A percentile compares a stretch with the other conserved stretches of the same genome.
Conservation (phyloP, 2,113 vertebrate genomes). For the Alethe diademata region DNA sequence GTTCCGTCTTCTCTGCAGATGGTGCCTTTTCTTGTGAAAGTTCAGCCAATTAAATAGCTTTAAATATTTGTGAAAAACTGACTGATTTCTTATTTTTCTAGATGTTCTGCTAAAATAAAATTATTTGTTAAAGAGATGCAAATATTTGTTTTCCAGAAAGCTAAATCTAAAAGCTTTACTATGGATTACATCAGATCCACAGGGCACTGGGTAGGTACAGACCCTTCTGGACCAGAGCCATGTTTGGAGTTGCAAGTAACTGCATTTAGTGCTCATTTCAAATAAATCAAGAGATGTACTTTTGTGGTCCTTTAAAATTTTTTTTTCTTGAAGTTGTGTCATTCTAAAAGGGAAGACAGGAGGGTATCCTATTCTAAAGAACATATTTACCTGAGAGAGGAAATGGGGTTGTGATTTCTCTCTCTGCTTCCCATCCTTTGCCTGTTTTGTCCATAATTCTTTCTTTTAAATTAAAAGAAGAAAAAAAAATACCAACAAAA, state of each 20-base stretch:
- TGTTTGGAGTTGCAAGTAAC: neutral
- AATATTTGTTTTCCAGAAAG: neutral
- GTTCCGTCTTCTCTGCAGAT: neutral
- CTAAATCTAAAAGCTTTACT: neutral
- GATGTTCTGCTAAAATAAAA: neutral
- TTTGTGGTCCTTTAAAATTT: neutral
- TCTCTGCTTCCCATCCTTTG: neutral
- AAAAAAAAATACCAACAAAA: too few species aligned
- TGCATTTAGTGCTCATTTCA: neutral
- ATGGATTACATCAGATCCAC: neutral
- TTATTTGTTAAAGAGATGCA: neutral
- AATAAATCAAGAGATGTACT: neutral
- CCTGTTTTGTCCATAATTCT: neutral
- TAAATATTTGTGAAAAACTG: neutral
- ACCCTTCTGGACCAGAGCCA: neutral
- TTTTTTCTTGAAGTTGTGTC: neutral
- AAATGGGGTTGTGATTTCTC: neutral
- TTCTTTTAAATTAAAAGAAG: neutral
- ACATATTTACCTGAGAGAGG: neutral
- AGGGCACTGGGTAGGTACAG: fast-evolving
- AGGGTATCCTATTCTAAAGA: neutral
- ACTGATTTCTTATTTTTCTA: neutral
- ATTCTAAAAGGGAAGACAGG: neutral
- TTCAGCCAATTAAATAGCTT: neutral
- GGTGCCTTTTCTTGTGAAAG: neutral